Evolutionary conservation across 2,888 invertebrate genomes (phyloP), one percentile per base, ranked within the genome.

Genomic region (Caenorhabditis sp.): DNA sequence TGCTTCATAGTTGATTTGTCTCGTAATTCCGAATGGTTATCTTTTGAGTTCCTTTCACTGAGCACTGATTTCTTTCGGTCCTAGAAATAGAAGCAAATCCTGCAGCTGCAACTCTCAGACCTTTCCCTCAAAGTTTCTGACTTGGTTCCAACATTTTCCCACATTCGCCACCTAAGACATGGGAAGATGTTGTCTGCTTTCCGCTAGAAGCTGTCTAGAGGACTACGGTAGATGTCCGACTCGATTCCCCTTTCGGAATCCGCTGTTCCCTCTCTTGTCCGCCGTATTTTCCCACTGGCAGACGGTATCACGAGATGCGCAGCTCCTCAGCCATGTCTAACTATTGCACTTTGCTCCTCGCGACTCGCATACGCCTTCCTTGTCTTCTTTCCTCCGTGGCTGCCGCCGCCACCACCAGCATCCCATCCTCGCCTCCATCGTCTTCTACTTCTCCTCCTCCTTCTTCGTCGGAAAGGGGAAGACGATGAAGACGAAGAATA

Each of bases 221-320:
- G 40, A 40, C 40, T 40, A 40, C 40, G 9, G 40, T 40, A 40
- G 40, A 13, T 32, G n/a, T 32, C 32, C 32, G 44, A 28, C 28
- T 50, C 35, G n/a, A n/a, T n/a, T n/a, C n/a, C 40, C 37, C 9
- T 51, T 50, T n/a, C 56, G 20, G 51, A 26, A 9, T 58, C 22
- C 56, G 55, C 68, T 68, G 58, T 47, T 40, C 37, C 68, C n/a
- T 22, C 47, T 11, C 11, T 13, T 40, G 40, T 40, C 9, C 32
- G 4, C 32, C 9, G 32, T 4, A 32, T 32, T 32, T 4, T 35
- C 32, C 20, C 13, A 20, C 9, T 11, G 18, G 5, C 9, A 18
- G 47, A 76, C 67, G 61, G 67, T 67, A 76, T 67, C 76, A 76
- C 76, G 67, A 67, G 76, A 60, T 65, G 65, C 58, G 22, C 22